A percentile compares a stretch with the other conserved stretches of the same genome.
These are phyloP conservation scores for Synanthedon andrenaeformis DNA, from an alignment of 2,888 invertebrate genomes.

Conservation along the genomic window DNA sequence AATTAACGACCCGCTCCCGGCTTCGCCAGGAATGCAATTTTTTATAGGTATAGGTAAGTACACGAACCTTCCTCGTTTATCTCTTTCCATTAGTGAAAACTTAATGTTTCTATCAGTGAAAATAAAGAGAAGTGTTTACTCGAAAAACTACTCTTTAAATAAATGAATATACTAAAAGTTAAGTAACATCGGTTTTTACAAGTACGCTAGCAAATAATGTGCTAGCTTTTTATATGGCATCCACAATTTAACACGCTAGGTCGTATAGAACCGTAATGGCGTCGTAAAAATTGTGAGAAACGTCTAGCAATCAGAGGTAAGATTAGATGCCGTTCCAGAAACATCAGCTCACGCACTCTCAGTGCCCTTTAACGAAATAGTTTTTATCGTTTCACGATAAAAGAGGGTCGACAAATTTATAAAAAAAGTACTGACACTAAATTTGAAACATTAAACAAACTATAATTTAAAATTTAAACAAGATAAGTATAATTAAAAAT, in stretches of 20 bases:
- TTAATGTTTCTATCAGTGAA: too few species aligned
- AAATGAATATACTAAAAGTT: too few species aligned
- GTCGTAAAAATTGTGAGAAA: conserved; percentile 55
- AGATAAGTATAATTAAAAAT: too few species aligned
- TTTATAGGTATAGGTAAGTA: too few species aligned
- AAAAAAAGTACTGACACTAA: conserved; percentile 15
- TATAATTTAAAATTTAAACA: too few species aligned
- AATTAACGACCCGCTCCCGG: too few species aligned
- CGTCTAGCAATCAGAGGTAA: conserved; percentile 50
- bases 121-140: too few species aligned
- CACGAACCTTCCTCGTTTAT: too few species aligned
- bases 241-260: conserved; percentile 30
- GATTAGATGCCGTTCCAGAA: conserved; percentile 39
- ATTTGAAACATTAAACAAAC: background rate
- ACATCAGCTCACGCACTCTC: conserved; percentile 16
- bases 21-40: too few species aligned
- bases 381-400: conserved; percentile 30
- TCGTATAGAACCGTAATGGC: conserved; percentile 31
- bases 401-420: conserved; percentile 45
- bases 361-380: conserved; percentile 14
- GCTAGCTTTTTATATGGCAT: conserved; percentile 8
- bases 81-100: too few species aligned
- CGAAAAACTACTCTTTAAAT: too few species aligned
- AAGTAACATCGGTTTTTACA: background rate
- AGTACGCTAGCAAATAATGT: background rate